Base-by-base conservation (phyloP, 2,888 invertebrate genomes). In the Lasioglossum calceatum region DNA sequence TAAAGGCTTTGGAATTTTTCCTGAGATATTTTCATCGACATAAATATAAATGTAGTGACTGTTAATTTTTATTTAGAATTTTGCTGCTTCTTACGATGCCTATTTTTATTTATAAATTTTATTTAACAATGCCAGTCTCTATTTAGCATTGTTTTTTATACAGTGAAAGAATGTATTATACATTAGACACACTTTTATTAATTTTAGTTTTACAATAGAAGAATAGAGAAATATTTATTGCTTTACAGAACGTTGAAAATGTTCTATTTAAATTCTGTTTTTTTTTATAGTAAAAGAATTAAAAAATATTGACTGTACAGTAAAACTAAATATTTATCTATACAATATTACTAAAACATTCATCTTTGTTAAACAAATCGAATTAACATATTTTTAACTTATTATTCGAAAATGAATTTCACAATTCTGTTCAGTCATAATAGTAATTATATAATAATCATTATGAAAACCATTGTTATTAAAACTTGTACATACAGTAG, bases 1-100 rank as follows among this genome's bases (percentile, higher is more conserved):
- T 73, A 61, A 67, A 54, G 12, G 27, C 36, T 82, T 70, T 27
- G 54, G 27, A 67, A 75, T n/a, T n/a, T 81, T 58, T 75, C 44
- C 70, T 67, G 23, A 81, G 47, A n/a, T 82, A 50, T 64, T 12
- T 36, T 67, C 32, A 71, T 81, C 58, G 1, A 14, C 64, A 36
- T 4, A 23, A 82, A 64, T 77, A 50, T 70, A 72, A 71, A 76
- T 71, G 58, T 42, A 64, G 4, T 19, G 23, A 67, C 16, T 32
- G 64, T 23, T 32, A 32, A 47, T 77, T 67, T 73, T 73, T 3
- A 3, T 73, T 73, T 47, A 5, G 27, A 73, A 72, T 72, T 44
- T 44, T 4, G 14, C 23, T 54, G n/a, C 0, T 54, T 54, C 10
- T 54, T 54, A 54, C 2, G 10, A n/a, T n/a, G 54, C n/a, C 23